Percentiles rank a stretch among this genome's conserved stretches.
phyloP scores from a whole-genome alignment of 2,113 vertebrate genomes.

The Pseudorectes ferrugineus region DNA sequence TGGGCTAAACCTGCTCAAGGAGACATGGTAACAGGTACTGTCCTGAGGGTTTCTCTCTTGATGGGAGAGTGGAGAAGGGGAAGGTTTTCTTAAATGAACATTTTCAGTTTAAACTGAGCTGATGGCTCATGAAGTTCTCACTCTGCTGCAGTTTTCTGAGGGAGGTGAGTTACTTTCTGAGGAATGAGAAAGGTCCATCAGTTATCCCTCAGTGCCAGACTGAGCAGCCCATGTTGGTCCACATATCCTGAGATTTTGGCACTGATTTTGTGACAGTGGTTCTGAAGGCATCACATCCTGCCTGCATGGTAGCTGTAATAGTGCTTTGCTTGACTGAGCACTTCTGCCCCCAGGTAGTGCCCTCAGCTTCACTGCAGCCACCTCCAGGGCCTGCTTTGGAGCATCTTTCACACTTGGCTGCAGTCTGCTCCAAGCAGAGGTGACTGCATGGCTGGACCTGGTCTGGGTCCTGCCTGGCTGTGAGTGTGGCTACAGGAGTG shows the following conservation, averaged over 20 bases:
- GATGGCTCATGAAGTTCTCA: not conserved
- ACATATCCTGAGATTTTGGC: not conserved
- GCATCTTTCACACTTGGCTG: not conserved
- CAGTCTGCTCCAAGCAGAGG: not conserved
- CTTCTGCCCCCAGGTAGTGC: not conserved
- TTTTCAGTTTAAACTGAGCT: not conserved
- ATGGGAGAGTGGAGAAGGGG: not conserved
- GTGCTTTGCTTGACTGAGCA: not conserved
- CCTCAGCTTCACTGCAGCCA: not conserved
- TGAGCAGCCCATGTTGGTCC: not conserved
- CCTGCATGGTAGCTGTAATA: not conserved
- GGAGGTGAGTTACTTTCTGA: not conserved
- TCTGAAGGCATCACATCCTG: not conserved
- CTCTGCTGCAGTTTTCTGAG: not conserved
- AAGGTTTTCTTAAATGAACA: not conserved
- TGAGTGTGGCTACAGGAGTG: not conserved
- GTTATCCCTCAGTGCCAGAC: not conserved
- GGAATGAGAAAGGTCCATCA: not conserved
- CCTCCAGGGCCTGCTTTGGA: not conserved
- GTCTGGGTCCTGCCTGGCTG: not conserved
- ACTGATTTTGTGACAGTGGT: not conserved
- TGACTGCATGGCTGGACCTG: not conserved
- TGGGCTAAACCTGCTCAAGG: conserved; percentile 86
- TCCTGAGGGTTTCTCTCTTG: not conserved
- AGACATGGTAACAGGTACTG: conserved; percentile 91